Evolutionary conservation across 2,113 vertebrate genomes (phyloP), one percentile per base, ranked within the genome.

Genomic region (Dromas ardeola): DNA sequence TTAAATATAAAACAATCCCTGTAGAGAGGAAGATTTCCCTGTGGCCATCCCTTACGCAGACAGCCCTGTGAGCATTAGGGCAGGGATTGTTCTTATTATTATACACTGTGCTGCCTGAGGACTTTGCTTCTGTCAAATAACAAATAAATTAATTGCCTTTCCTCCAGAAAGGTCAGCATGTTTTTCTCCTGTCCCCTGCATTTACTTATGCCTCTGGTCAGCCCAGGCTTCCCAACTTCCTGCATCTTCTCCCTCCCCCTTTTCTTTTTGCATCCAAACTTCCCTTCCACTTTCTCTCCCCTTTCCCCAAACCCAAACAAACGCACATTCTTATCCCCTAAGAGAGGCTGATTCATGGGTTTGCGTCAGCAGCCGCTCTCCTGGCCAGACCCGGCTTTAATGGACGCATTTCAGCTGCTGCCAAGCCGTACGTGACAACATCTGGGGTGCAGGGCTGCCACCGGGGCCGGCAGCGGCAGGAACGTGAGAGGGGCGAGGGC

Each of bases 401-500:
- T 2, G 52, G 93, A 45, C 67, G 53, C 8, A 5, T 36, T 36
- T 55, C 90, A 77, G 92, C 86, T 50, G 90, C 94, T 91, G 78
- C 86, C 81, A 73, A 47, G 74, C 18, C 5, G 9, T 5, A 32
- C 4, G 5, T 49, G 79, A 52, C 70, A 70, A 42, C 22, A 26
- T 29, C 69, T 62, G 45, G 19, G 72, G 34, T 50, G 69, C 42
- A 5, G 53, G 27, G 29, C 20, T 22, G 86, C 65, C 70, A 36
- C 16, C 19, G 2, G 50, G 21, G 6, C 21, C 4, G 0, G 42
- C 43, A 22, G 63, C 10, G 1, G 27, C 55, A 7, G 55, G 61
- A 56, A 30, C 2, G 2, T 0, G 13, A 36, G 66, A 9, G 0
- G 2, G 11, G 21, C 0, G 6, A 59, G 52, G 72, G 72, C 69